Evolutionary conservation across 2,888 invertebrate species (phyloP).

Genomic region (Mythimna pallens): DNA sequence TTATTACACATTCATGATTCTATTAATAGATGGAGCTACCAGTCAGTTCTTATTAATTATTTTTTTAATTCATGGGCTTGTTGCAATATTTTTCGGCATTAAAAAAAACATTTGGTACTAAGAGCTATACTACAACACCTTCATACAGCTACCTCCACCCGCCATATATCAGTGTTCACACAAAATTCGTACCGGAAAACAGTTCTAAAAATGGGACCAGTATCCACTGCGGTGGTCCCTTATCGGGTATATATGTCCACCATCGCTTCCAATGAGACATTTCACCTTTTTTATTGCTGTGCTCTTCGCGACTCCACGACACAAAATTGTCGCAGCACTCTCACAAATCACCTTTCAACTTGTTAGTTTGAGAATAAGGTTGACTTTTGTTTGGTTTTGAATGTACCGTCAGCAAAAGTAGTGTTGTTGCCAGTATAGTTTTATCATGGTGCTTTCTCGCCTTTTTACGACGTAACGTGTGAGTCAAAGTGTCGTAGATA

Average conservation of each 20-base stretch:
- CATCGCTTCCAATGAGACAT: constrained; percentile 89
- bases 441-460: constrained; percentile 90
- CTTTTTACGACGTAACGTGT: constrained; percentile 89
- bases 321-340: constrained; percentile 59
- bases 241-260: constrained; percentile 85
- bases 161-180: constrained; percentile 62
- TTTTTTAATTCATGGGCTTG: background rate
- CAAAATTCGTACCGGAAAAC: constrained; percentile 85
- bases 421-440: constrained; percentile 78
- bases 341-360: constrained; percentile 9
- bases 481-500: constrained; percentile 89
- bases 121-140: constrained; percentile 42
- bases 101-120: background rate
- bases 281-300: constrained; percentile 90
- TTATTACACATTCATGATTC: background rate
- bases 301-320: constrained; percentile 88
- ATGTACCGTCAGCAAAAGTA: constrained; percentile 11
- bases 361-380: constrained; percentile 54
- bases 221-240: constrained; percentile 88
- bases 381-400: constrained; percentile 45
- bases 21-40: constrained; percentile 49
- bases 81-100: too few species aligned
- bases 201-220: constrained; percentile 83
- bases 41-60: background rate
- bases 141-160: constrained; percentile 40